Evolutionary conservation across 37 sponge, comb jelly and placozoan genomes (phyloP).

Genomic region (Eunapius fragilis): DNA sequence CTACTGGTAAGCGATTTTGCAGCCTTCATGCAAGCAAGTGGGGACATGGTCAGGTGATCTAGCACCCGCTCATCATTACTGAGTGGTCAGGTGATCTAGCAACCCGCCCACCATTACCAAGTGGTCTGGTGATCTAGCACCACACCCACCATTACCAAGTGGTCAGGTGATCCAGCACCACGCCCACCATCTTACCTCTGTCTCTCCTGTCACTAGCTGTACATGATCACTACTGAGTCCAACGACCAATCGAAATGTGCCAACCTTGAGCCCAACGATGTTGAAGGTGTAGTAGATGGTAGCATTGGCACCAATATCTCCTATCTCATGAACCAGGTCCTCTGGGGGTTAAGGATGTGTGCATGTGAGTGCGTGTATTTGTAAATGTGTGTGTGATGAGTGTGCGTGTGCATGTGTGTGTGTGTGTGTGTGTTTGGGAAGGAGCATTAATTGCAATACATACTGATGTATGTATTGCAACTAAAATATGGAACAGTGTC

Average conservation of each 20-base stretch:
- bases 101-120: background rate
- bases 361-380: background rate
- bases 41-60: no score
- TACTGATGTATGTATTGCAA: no score
- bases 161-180: background rate
- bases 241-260: conserved; percentile 18
- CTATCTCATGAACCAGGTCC: conserved; percentile 38
- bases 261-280: conserved; percentile 31
- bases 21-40: no score
- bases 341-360: background rate
- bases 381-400: background rate
- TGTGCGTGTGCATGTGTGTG: background rate
- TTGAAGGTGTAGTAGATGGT: conserved; percentile 22
- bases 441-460: no score
- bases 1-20: no score
- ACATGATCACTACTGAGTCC: conserved; percentile 32
- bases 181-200: conserved; percentile 23
- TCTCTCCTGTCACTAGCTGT: conserved; percentile 45
- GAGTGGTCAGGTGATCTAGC: background rate
- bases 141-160: no score
- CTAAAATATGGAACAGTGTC: no score
- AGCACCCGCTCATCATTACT: no score
- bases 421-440: background rate
- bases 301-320: conserved; percentile 28
- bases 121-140: background rate